Conservation (phyloP, 2,797 vertebrate genomes). For the Eospalax fontanierii region DNA sequence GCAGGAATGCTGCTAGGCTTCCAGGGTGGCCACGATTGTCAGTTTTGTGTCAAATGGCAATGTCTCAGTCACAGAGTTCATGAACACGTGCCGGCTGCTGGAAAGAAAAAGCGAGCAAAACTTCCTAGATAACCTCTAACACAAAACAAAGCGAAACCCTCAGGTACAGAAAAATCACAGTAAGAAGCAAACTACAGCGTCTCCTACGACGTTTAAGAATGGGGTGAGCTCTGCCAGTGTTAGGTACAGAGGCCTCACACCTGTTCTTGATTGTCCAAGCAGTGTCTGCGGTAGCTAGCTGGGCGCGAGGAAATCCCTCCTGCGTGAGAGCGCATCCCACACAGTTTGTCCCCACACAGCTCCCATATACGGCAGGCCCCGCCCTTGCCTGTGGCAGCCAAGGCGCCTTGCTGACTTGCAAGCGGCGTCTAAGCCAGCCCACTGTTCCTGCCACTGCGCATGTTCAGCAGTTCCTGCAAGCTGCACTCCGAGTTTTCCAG, state of each 20-base stretch:
- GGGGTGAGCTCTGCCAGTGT: neutral
- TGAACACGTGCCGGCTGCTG: neutral
- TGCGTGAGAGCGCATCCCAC: rapidly evolving
- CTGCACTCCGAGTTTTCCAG: rapidly evolving
- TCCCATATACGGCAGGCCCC: constrained; percentile 48
- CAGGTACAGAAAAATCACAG: neutral
- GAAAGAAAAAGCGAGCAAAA: neutral
- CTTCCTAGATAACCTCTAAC: neutral
- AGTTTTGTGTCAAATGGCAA: neutral
- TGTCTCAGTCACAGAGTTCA: neutral
- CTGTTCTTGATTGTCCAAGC: neutral
- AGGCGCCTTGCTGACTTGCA: rapidly evolving
- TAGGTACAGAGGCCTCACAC: neutral
- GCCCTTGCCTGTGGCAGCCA: rapidly evolving
- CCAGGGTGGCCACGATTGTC: too few species aligned
- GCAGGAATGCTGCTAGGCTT: neutral
- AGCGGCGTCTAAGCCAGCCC: rapidly evolving
- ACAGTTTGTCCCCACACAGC: constrained; percentile 62
- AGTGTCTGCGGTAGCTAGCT: neutral
- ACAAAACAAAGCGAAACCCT: neutral
- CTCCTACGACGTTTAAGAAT: neutral
- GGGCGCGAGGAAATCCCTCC: rapidly evolving
- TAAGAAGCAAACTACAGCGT: neutral
- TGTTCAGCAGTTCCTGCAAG: rapidly evolving
- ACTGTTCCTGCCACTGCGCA: constrained; percentile 29